Evolutionary conservation across 2,113 vertebrate genomes (phyloP).

Genomic region (Circaetus cinerascens): DNA sequence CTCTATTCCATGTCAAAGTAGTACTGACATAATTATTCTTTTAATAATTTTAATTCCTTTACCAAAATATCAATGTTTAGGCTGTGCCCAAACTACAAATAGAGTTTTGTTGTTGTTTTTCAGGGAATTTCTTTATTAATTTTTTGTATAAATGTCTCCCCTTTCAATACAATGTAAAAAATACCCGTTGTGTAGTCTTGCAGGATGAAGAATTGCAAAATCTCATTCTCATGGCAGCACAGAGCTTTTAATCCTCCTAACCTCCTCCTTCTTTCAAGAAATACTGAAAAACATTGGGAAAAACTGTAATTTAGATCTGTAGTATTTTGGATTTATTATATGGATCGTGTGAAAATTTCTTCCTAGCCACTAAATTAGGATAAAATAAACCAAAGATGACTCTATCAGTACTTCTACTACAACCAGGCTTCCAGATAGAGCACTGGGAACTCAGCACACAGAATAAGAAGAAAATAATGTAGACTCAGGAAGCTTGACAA

Average conservation of each 20-base stretch:
- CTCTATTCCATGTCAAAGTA: neutral
- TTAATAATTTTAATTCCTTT: neutral
- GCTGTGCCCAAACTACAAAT: neutral
- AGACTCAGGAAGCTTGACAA: neutral
- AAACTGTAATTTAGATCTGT: neutral
- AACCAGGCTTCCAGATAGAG: neutral
- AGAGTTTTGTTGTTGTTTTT: neutral
- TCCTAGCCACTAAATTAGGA: neutral
- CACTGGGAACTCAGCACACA: neutral
- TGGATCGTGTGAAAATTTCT: neutral
- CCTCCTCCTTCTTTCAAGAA: neutral
- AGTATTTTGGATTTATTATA: neutral
- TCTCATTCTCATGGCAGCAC: neutral
- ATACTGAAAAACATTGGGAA: conserved; percentile 12
- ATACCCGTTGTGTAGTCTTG: neutral
- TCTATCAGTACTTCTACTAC: neutral
- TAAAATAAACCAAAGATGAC: neutral
- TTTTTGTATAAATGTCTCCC: neutral
- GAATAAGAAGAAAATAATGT: neutral
- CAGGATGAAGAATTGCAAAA: conserved; percentile 15
- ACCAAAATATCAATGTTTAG: neutral
- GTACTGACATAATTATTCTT: neutral
- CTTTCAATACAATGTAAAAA: neutral
- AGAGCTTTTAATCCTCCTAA: conserved; percentile 28
- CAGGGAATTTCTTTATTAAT: neutral